These are phyloP conservation scores for Drosophila falleni DNA, from an alignment of 2,888 invertebrate genomes.

Conservation along the genomic window DNA sequence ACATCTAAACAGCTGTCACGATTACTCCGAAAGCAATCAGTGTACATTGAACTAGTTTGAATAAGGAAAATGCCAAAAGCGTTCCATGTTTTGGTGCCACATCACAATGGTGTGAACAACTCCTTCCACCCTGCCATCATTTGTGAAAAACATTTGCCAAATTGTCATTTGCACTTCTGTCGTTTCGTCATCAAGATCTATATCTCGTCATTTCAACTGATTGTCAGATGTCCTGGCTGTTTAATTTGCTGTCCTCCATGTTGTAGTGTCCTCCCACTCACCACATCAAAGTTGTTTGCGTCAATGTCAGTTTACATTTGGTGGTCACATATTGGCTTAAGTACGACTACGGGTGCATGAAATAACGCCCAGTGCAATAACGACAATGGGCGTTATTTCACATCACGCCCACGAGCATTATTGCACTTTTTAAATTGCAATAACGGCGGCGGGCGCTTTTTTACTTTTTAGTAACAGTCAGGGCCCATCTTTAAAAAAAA, in stretches of 20 bases:
- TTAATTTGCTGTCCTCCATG: slow-evolving; percentile 18
- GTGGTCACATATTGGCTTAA: slow-evolving; percentile 8
- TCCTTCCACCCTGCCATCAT: not conserved
- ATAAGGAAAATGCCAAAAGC: slow-evolving; percentile 7
- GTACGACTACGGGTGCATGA: not conserved
- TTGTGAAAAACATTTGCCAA: slow-evolving; percentile 46
- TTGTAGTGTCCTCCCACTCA: slow-evolving; percentile 7
- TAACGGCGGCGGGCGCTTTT: too few species aligned
- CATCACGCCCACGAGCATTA: too few species aligned
- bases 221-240: slow-evolving; percentile 21
- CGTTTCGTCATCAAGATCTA: slow-evolving; percentile 60
- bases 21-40: slow-evolving; percentile 4
- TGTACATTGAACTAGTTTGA: not conserved
- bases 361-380: too few species aligned
- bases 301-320: slow-evolving; percentile 15
- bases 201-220: slow-evolving; percentile 64
- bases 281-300: not conserved
- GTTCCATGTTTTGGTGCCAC: slow-evolving; percentile 6
- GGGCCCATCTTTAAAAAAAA: too few species aligned
- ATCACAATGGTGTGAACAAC: not conserved
- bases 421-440: too few species aligned
- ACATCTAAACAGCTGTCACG: not conserved
- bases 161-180: slow-evolving; percentile 55
- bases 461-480: too few species aligned
- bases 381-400: too few species aligned